phyloP scores from a whole-genome alignment of 1,140 invertebrate species.

The Adoxophyes honmai region DNA sequence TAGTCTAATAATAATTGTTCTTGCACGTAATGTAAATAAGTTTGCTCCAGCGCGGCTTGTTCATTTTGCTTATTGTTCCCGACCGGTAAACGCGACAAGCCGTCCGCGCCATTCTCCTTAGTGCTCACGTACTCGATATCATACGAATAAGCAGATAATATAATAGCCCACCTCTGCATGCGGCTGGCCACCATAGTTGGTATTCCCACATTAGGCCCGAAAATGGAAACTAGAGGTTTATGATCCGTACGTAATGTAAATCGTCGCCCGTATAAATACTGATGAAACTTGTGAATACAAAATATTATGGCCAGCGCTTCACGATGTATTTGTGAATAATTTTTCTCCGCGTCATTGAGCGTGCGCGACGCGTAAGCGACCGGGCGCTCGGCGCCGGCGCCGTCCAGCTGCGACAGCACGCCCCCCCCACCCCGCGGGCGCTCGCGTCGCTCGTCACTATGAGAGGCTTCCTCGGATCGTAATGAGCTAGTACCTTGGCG shows the following conservation, averaged over 20 bases:
- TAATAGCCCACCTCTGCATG: neutral
- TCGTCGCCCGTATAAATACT: neutral
- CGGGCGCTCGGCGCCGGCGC: constrained; percentile 19
- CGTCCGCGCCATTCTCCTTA: neutral
- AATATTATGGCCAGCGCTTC: neutral
- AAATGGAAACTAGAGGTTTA: neutral
- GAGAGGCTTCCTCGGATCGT: neutral
- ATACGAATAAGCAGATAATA: neutral
- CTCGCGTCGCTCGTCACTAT: constrained; percentile 30
- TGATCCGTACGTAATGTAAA: neutral
- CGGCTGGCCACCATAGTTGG: neutral
- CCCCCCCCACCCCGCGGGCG: constrained; percentile 22
- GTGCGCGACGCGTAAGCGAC: constrained; percentile 33
- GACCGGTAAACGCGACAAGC: neutral
- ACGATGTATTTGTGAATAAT: no score
- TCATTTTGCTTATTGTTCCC: neutral
- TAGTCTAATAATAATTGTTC: neutral
- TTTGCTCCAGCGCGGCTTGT: neutral
- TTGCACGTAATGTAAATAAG: no score
- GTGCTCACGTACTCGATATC: neutral
- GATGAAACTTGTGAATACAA: neutral
- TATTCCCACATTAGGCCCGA: neutral
- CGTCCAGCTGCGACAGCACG: constrained; percentile 24
- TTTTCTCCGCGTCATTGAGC: constrained; percentile 26
- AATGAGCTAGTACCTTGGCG: neutral